Conservation (phyloP, 2,113 vertebrate species). For the Eulacestoma nigropectus region DNA sequence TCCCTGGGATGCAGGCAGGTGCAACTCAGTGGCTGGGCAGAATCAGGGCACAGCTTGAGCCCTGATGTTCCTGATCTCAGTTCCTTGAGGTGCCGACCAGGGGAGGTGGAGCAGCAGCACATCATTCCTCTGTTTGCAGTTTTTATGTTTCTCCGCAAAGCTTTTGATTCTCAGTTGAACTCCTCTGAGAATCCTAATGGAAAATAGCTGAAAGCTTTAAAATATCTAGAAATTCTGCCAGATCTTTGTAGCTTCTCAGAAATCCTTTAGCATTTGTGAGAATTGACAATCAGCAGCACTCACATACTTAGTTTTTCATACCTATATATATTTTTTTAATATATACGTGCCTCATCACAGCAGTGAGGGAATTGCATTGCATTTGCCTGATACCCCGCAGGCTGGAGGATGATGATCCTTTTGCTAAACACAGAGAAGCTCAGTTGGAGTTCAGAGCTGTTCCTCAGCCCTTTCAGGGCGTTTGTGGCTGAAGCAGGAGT, state of each 20-base stretch:
- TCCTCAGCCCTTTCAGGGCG: not conserved
- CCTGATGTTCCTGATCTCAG: not conserved
- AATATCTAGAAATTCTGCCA: not conserved
- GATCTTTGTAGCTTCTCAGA: not conserved
- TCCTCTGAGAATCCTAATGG: not conserved
- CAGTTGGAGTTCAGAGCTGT: not conserved
- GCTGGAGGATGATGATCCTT: not conserved
- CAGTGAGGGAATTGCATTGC: not conserved
- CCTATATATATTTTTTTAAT: not conserved
- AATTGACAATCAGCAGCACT: not conserved
- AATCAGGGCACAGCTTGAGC: not conserved
- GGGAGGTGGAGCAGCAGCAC: not conserved
- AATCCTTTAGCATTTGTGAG: not conserved
- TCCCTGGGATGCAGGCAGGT: not conserved
- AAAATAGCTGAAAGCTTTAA: not conserved
- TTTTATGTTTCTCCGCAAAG: not conserved
- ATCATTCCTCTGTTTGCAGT: not conserved
- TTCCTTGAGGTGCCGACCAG: not conserved
- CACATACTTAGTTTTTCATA: not conserved
- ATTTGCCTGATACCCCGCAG: not conserved
- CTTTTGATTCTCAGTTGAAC: not conserved
- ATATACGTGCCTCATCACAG: not conserved
- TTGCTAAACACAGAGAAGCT: not conserved
- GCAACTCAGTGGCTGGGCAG: not conserved
- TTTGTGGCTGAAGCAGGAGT: not conserved